Conservation (phyloP, 2,888 invertebrate species). For the Ennomos quercinarius region DNA sequence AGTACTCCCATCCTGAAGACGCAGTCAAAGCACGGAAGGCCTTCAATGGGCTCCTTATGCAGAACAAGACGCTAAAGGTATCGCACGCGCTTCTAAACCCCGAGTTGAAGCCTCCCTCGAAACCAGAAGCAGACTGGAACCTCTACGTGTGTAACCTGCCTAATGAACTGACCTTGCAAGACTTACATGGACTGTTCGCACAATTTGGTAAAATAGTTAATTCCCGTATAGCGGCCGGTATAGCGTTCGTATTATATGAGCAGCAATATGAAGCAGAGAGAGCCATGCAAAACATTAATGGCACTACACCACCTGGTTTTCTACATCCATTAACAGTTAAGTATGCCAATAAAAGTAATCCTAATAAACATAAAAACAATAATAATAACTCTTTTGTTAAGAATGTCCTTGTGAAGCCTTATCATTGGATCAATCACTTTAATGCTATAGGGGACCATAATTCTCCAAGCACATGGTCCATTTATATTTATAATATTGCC, state of each 20-base stretch:
- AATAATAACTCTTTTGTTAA: conserved; percentile 77
- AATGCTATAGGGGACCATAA: conserved; percentile 79
- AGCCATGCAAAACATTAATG: conserved; percentile 81
- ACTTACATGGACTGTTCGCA: conserved; percentile 83
- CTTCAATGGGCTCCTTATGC: conserved; percentile 83
- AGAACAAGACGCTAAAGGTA: conserved; percentile 84
- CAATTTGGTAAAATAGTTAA: conserved; percentile 85
- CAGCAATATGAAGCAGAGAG: conserved; percentile 82
- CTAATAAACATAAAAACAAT: conserved; percentile 81
- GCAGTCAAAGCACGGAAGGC: conserved; percentile 82
- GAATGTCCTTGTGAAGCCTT: conserved; percentile 77
- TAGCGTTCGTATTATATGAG: conserved; percentile 83
- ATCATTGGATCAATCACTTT: conserved; percentile 83
- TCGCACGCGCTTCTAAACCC: conserved; percentile 82
- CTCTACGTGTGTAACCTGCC: conserved; percentile 85
- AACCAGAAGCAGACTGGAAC: conserved; percentile 85
- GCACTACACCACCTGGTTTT: conserved; percentile 80
- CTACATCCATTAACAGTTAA: conserved; percentile 84
- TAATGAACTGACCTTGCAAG: conserved; percentile 84
- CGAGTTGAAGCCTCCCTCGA: conserved; percentile 79
- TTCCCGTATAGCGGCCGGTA: conserved; percentile 84
- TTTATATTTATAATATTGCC: conserved; percentile 84
- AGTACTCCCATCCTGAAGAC: conserved; percentile 82
- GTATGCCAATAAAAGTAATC: conserved; percentile 85
- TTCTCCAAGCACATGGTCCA: conserved; percentile 83